Evolutionary conservation across 53 echinoderm and acorn worm genomes (phyloP), one percentile per base, ranked within the genome.

Genomic region (Zoroaster sp.): DNA sequence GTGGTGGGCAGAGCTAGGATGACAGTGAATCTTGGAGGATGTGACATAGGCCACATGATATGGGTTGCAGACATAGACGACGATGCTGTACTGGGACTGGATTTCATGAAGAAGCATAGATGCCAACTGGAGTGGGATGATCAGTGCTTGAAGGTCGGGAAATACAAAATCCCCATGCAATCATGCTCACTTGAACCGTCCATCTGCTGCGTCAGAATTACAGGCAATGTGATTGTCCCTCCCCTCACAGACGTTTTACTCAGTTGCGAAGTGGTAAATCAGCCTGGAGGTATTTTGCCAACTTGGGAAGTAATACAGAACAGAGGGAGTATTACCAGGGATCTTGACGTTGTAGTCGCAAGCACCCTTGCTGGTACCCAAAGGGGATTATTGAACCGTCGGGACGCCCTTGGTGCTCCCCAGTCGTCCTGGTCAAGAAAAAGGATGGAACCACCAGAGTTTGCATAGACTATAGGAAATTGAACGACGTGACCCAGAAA

Each of bases 71-170:
- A 90, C 23, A 47, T 90, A 9, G 49, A 46, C n/a, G 82, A 67
- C 11, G 89, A 89, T 44, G 89, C 32, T 23, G 65, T 89, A 9
- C 71, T 89, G 32, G 89, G 89, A 49, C 65, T 83, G 43, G 90
- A 90, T 42, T 90, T 90, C 46, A 35, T 90, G 66, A 20, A 38
- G 23, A 67, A 73, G 34, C 68, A 89, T 21, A 71, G 39, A 18
- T 59, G 90, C 73, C 80, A 82, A 38, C 35, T 68, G 69, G 49
- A 40, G 4, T 72, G 80, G 82, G 90, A 81, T 9, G 55, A 77
- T 36, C 36, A 53, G 17, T 51, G 51, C 17, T 51, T 90, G 17
- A 49, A 32, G 15, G 68, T 90, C 38, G 83, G 73, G 18, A 11
- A 44, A 0, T 21, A 30, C 47, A 76, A 30, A 32, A 66, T 87